Evolutionary conservation across 2,797 vertebrate species (phyloP), one percentile per base, ranked within the genome.

Genomic region (Sebastes itinus): DNA sequence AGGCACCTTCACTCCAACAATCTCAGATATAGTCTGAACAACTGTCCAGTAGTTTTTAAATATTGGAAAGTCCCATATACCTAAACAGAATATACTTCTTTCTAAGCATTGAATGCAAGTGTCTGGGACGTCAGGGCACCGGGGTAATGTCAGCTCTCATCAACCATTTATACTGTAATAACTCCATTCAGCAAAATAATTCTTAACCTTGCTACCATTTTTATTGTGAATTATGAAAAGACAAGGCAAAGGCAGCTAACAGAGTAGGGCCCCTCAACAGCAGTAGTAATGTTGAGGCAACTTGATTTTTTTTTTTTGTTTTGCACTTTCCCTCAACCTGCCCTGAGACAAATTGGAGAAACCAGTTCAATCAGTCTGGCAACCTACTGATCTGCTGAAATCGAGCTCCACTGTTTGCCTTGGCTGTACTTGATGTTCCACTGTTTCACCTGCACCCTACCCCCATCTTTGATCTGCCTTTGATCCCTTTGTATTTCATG

Each of bases 381-480:
- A 23, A 35, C 72, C 64, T 11, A 33, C 60, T 68, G 52, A 68
- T 83, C 68, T 56, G 28, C 59, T 28, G 30, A 72, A 79, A 59
- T 35, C 3, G 5, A 49, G 42, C 69, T 28, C 5, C 14, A 5
- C 20, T 54, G 35, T 25, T 61, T 67, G 28, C 22, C 46, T 71
- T 2, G 38, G 56, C 59, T 10, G 42, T 7, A 46, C 70, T 73
- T 23, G 10, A 78, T 73, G 63, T 58, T 59, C 66, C 63, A 9
- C 52, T 8, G 56, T 76, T 81, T 75, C 76, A 78, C 71, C 75
- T 82, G 75, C 64, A 46, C 30, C 38, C 25, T 9, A 12, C 25
- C 8, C 73, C 46, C 35, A 78, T 78, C 84, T 87, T 82, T 87
- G 78, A 84, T 87, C 81, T 86, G 25, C 11, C 75, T 89, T 86